Conservation (phyloP, 2,797 vertebrate genomes). For the Ptychobarbus kaznakovi region DNA sequence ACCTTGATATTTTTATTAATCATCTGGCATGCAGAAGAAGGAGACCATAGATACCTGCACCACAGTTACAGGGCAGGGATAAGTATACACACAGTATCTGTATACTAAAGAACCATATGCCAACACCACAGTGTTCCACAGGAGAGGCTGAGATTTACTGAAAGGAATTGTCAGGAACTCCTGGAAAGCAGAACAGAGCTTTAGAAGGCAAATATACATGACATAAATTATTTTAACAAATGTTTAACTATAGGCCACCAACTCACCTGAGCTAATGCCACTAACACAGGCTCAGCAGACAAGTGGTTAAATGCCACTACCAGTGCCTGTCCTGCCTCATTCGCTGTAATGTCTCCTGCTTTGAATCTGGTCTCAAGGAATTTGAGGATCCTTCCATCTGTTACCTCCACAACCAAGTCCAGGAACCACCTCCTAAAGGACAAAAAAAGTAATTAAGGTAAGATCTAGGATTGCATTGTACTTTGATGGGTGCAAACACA, state of each 20-base stretch:
- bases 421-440: slow-evolving; percentile 81
- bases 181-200: slow-evolving; percentile 65
- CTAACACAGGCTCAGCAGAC: slow-evolving; percentile 65
- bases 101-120: slow-evolving; percentile 83
- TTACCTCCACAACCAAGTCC: slow-evolving; percentile 74
- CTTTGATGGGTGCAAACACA: not conserved
- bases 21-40: not conserved
- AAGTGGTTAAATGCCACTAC: slow-evolving; percentile 76
- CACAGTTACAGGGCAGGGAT: slow-evolving; percentile 73
- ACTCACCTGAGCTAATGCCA: slow-evolving; percentile 76
- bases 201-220: not conserved
- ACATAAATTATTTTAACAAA: not conserved
- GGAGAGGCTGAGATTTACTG: slow-evolving; percentile 62
- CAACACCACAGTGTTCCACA: slow-evolving; percentile 79
- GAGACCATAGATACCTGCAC: slow-evolving; percentile 78
- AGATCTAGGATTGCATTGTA: slow-evolving; percentile 16
- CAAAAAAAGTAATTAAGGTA: not conserved
- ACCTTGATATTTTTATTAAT: not conserved
- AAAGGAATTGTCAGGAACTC: slow-evolving; percentile 76
- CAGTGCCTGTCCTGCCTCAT: slow-evolving; percentile 76
- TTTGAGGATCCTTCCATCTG: slow-evolving; percentile 76
- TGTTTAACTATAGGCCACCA: not conserved
- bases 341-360: slow-evolving; percentile 68
- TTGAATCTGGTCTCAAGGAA: slow-evolving; percentile 80
- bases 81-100: slow-evolving; percentile 75